These are phyloP conservation scores for Aphelinus atriplicis DNA, from an alignment of 1,140 invertebrate genomes.

Conservation along the genomic window DNA sequence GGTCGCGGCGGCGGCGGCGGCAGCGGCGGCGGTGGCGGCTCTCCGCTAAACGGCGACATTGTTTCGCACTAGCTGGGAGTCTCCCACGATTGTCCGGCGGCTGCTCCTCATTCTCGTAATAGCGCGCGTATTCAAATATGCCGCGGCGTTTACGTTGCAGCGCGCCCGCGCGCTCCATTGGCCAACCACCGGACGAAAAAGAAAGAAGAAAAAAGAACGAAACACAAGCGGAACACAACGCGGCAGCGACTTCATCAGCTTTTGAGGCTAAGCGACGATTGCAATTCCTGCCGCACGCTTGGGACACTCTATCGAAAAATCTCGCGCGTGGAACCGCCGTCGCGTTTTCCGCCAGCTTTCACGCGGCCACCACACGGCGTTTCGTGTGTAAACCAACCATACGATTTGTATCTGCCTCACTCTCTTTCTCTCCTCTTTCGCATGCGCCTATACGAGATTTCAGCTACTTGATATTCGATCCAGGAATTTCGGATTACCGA, in stretches of 20 bases:
- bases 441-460: too few relatives aligned
- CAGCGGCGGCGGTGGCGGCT: not conserved
- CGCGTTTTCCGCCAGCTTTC: not conserved
- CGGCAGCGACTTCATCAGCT: slow-evolving; percentile 17
- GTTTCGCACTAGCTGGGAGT: slow-evolving; percentile 58
- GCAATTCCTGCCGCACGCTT: slow-evolving; percentile 17
- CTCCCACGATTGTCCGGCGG: slow-evolving; percentile 62
- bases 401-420: too few relatives aligned
- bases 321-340: slow-evolving; percentile 14
- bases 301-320: slow-evolving; percentile 20
- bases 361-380: not conserved
- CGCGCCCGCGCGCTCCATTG: slow-evolving; percentile 46
- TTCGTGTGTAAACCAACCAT: too few relatives aligned
- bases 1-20: not conserved
- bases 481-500: too few relatives aligned
- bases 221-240: not conserved
- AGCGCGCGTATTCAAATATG: slow-evolving; percentile 58
- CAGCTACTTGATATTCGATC: too few relatives aligned
- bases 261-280: slow-evolving; percentile 25
- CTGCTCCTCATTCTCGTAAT: slow-evolving; percentile 57
- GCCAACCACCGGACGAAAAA: slow-evolving; percentile 47
- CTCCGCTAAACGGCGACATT: slow-evolving; percentile 49
- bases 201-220: slow-evolving; percentile 24
- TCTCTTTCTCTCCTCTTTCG: too few relatives aligned
- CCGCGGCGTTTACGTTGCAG: too few relatives aligned